These are phyloP conservation scores for Cyrtorhinus lividipennis DNA, from an alignment of 1,140 invertebrate species.

Conservation along the genomic window DNA sequence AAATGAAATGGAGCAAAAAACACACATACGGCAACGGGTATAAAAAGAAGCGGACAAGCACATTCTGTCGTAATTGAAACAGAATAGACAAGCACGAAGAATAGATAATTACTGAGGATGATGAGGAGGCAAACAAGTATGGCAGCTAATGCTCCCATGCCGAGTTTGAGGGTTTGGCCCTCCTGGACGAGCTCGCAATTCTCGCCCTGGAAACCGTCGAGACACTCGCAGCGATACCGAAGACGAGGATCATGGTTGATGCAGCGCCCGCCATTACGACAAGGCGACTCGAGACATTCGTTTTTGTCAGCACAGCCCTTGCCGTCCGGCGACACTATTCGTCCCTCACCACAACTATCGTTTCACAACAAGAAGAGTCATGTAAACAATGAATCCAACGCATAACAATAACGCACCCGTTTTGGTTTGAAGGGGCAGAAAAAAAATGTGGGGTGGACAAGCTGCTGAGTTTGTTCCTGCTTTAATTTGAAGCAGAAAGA, in stretches of 20 bases:
- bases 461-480: background rate
- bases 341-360: conserved; percentile 74
- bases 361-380: background rate
- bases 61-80: no score
- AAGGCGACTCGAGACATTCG: conserved; percentile 83
- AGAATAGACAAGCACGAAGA: background rate
- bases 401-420: no score
- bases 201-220: conserved; percentile 80
- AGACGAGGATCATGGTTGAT: conserved; percentile 74
- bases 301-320: conserved; percentile 88
- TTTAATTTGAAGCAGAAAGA: no score
- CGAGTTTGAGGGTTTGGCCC: conserved; percentile 79
- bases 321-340: conserved; percentile 69
- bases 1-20: background rate
- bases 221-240: conserved; percentile 70
- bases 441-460: background rate
- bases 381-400: no score
- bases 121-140: conserved; percentile 87
- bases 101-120: conserved; percentile 66
- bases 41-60: no score
- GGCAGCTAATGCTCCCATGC: conserved; percentile 83
- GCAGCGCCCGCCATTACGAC: conserved; percentile 76
- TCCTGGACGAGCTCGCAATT: conserved; percentile 87
- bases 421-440: background rate
- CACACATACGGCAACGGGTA: background rate